These are phyloP conservation scores for Nomada lathburiana DNA, from an alignment of 2,888 invertebrate species.

Conservation along the genomic window DNA sequence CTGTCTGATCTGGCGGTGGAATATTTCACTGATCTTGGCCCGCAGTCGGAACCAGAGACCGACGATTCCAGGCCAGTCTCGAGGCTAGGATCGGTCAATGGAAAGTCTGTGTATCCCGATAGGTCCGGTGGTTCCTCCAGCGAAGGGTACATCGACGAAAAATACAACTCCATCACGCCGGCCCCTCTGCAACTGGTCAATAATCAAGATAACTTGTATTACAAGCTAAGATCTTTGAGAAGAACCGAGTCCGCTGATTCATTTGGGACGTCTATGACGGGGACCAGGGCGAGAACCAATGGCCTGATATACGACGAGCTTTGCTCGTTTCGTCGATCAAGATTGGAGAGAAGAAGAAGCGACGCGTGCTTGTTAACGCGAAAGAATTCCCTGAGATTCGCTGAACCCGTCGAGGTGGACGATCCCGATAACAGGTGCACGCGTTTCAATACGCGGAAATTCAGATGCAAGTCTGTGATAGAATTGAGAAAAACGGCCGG, in stretches of 20 bases:
- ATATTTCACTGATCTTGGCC: slow-evolving; percentile 82
- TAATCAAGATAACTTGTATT: slow-evolving; percentile 50
- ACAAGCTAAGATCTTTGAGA: slow-evolving; percentile 49
- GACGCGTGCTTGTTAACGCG: slow-evolving; percentile 75
- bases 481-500: slow-evolving; percentile 69
- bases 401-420: slow-evolving; percentile 60
- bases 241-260: slow-evolving; percentile 55
- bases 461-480: slow-evolving; percentile 78
- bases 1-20: slow-evolving; percentile 80
- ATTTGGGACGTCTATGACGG: slow-evolving; percentile 27
- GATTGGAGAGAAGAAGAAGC: slow-evolving; percentile 69
- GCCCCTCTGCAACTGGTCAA: slow-evolving; percentile 50
- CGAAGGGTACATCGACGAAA: slow-evolving; percentile 71
- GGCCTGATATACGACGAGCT: slow-evolving; percentile 43
- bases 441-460: slow-evolving; percentile 31
- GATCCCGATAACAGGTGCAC: slow-evolving; percentile 1
- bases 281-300: slow-evolving; percentile 18
- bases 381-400: slow-evolving; percentile 69
- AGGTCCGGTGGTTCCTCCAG: slow-evolving; percentile 76
- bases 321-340: slow-evolving; percentile 13
- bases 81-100: slow-evolving; percentile 77
- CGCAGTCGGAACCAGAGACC: slow-evolving; percentile 80
- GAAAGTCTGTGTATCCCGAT: slow-evolving; percentile 75
- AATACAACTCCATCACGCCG: slow-evolving; percentile 64
- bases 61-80: slow-evolving; percentile 81